phyloP scores from a whole-genome alignment of 2,113 vertebrate genomes.

The Falcunculus frontatus region DNA sequence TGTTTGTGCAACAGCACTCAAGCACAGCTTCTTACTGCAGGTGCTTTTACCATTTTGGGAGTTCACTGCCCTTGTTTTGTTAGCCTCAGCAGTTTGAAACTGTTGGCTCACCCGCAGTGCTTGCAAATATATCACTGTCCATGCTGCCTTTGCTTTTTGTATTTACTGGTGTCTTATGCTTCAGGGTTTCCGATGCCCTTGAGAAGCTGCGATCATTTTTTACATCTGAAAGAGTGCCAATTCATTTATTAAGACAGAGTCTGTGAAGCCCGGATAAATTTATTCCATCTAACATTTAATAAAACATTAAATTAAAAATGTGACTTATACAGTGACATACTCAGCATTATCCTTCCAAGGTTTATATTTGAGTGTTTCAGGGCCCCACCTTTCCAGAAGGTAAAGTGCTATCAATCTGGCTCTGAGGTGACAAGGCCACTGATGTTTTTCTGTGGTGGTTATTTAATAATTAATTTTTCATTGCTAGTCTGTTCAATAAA shows the following conservation, averaged over 20 bases:
- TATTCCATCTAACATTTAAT: slow-evolving; percentile 78
- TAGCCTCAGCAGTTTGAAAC: slow-evolving; percentile 71
- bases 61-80: slow-evolving; percentile 71
- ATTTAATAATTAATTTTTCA: slow-evolving; percentile 82
- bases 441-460: slow-evolving; percentile 71
- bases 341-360: slow-evolving; percentile 67
- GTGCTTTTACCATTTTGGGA: slow-evolving; percentile 67
- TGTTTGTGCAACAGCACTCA: slow-evolving; percentile 23
- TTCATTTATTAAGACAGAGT: slow-evolving; percentile 75
- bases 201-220: slow-evolving; percentile 71
- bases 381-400: slow-evolving; percentile 25
- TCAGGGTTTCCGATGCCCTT: slow-evolving; percentile 74
- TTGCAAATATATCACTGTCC: slow-evolving; percentile 72
- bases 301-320: slow-evolving; percentile 81
- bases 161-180: slow-evolving; percentile 75
- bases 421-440: slow-evolving; percentile 67
- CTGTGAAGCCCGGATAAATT: slow-evolving; percentile 70
- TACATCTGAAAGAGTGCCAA: slow-evolving; percentile 72
- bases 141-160: slow-evolving; percentile 69
- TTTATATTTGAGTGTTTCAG: slow-evolving; percentile 67
- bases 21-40: slow-evolving; percentile 47
- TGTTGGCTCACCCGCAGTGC: slow-evolving; percentile 43
- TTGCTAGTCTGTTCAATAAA: slow-evolving; percentile 73
- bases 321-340: slow-evolving; percentile 71
- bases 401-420: slow-evolving; percentile 71